Base-by-base conservation (phyloP, 1,140 invertebrate genomes). In the Druon quercuslanigerum region DNA sequence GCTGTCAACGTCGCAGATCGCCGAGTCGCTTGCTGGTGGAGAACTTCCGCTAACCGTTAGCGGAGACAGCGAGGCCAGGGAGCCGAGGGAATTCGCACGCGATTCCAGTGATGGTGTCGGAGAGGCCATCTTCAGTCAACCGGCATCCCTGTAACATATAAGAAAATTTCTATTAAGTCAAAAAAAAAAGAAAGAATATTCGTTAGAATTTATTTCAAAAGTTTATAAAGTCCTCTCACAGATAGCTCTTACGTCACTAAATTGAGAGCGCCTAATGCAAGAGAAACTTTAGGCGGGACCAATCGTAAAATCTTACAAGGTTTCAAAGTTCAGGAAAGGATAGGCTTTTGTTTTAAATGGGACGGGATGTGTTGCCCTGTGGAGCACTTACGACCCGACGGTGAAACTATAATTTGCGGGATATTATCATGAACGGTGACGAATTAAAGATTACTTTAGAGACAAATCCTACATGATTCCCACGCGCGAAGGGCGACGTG, bases 21-120 rank as follows among this genome's bases (percentile, higher is more conserved):
- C 95, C 83, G 94, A 96, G 90, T 96, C 95, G 87, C 95, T 95
- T 84, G 94, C 95, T 81, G 95, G 95, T 72, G 96, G 95, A 86
- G 95, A 96, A 86, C 95, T 96, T 85, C 95, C 95, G 92, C 95
- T 96, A 87, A 96, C 92, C 85, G 95, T 96, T 84, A 96, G 89
- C 84, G 96, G 96, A 75, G 95, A 96, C 85, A 94, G 93, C 82
- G 91, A 92, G 85, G 93, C 94, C 85, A 95, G 90, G 85, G 96
- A 97, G 93, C 96, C 96, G 92, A 97, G 95, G 88, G 96, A 96
- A 93, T 96, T 96, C 91, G 95, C 95, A 94, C 96, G 96, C 92
- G 96, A 97, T 94, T 97, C 96, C 93, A 97, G 93, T 91, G 96
- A 97, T 90, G 96, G 96, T 92, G 96, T 97, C 88, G 95, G 95